These are phyloP conservation scores for Caenorhabditis uteleia DNA, from an alignment of 2,888 invertebrate genomes.

Conservation along the genomic window DNA sequence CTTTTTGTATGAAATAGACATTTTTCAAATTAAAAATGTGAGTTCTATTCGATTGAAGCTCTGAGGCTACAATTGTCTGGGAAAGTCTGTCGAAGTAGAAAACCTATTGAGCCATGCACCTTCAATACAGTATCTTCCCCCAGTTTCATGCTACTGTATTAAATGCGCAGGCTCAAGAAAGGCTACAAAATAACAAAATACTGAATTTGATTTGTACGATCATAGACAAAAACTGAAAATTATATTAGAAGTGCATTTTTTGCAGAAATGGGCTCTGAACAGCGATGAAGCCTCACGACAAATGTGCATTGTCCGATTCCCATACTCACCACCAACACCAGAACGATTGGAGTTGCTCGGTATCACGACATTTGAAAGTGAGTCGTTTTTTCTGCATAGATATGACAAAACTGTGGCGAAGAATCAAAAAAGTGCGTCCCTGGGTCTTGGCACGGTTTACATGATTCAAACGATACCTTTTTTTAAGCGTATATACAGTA, in stretches of 20 bases:
- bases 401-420: background rate
- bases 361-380: conserved; percentile 24
- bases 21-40: no score
- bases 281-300: conserved; percentile 2
- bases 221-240: background rate
- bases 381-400: conserved; percentile 1
- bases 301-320: conserved; percentile 30
- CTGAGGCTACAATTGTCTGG: background rate
- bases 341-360: conserved; percentile 27
- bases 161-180: no score
- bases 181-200: no score
- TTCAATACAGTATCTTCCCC: no score
- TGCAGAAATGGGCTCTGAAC: conserved; percentile 14
- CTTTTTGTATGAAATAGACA: no score
- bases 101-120: no score
- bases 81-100: background rate
- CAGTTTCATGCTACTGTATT: no score
- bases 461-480: no score
- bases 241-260: no score
- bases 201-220: background rate
- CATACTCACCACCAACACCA: conserved; percentile 40
- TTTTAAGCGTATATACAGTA: no score
- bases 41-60: no score
- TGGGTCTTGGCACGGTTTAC: no score
- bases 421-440: background rate